Conservation (phyloP, 2,888 invertebrate genomes). For the Athalia circularis region DNA sequence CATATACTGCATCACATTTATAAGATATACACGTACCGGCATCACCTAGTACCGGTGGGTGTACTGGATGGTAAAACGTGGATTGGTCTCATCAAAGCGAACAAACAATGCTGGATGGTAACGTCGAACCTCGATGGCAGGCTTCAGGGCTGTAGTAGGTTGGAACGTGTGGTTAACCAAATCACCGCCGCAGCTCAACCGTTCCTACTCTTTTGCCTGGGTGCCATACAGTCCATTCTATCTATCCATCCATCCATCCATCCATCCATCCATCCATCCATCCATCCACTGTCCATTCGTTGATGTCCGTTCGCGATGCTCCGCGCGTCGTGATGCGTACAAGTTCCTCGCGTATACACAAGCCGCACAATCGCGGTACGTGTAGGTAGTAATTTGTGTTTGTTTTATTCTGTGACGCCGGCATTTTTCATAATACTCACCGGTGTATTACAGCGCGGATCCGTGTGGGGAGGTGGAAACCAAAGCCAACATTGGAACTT, state of each 20-base stretch:
- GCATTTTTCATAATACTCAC: conserved; percentile 36
- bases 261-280: conserved; percentile 25
- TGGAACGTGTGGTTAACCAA: conserved; percentile 73
- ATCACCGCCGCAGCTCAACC: conserved; percentile 60
- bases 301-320: neutral
- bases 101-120: conserved; percentile 71
- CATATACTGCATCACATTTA: conserved; percentile 47
- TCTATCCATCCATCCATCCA: neutral
- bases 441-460: too few relatives aligned
- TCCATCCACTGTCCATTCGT: conserved; percentile 22
- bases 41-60: conserved; percentile 55
- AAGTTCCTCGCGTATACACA: neutral
- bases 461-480: too few relatives aligned
- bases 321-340: neutral
- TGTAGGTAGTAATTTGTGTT: conserved; percentile 59
- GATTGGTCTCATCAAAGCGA: conserved; percentile 74
- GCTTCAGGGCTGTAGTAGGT: neutral
- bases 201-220: conserved; percentile 31
- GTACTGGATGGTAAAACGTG: conserved; percentile 61
- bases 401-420: conserved; percentile 56
- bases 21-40: conserved; percentile 52
- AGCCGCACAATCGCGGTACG: conserved; percentile 2
- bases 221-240: conserved; percentile 38
- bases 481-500: neutral
- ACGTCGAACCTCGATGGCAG: conserved; percentile 68